Evolutionary conservation across 2,113 vertebrate genomes (phyloP).

Genomic region (Phainopepla nitens): DNA sequence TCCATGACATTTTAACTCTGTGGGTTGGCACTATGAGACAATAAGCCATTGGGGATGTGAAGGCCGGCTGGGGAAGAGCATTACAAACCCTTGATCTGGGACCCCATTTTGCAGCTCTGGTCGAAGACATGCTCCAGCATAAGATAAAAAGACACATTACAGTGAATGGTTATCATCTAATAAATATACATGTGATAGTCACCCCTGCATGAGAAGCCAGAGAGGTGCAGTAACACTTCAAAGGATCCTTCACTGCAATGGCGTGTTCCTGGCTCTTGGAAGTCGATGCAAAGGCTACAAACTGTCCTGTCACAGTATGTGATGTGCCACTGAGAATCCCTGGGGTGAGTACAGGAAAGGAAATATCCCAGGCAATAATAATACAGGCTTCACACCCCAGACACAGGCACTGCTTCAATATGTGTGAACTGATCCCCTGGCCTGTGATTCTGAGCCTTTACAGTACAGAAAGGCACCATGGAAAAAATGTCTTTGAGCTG

Average conservation of each 20-base stretch:
- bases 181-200: not conserved
- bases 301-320: not conserved
- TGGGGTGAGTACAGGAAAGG: not conserved
- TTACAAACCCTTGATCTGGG: not conserved
- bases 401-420: not conserved
- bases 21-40: not conserved
- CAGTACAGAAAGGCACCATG: not conserved
- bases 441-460: not conserved
- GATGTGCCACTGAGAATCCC: not conserved
- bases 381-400: not conserved
- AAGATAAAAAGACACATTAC: not conserved
- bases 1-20: not conserved
- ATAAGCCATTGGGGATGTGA: not conserved
- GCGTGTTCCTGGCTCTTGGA: not conserved
- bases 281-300: not conserved
- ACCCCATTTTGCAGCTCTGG: not conserved
- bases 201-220: not conserved
- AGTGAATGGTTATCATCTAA: not conserved
- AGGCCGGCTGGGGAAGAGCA: not conserved
- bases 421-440: not conserved
- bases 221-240: not conserved
- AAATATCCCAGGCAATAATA: not conserved
- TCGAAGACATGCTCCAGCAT: not conserved
- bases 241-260: not conserved
- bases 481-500: not conserved